A percentile compares a stretch with the other conserved stretches of the same genome.
Conservation (phyloP, 2,797 vertebrate genomes). For the Sebastes aleutianus region DNA sequence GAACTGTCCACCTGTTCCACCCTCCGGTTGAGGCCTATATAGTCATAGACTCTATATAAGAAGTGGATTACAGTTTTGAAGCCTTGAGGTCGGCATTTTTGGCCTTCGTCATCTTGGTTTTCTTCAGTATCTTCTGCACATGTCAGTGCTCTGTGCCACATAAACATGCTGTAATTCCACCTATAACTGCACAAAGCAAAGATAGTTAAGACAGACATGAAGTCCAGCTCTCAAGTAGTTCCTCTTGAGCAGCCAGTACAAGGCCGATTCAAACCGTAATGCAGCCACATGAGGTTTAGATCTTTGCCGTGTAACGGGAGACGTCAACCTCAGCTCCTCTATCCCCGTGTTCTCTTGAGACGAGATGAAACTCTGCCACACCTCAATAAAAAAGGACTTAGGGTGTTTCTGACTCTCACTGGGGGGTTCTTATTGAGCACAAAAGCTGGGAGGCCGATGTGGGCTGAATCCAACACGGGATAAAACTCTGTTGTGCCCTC, state of each 20-base stretch:
- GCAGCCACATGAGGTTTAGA: not conserved
- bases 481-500: slow-evolving; percentile 42
- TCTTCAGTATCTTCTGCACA: not conserved
- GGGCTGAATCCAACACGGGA: slow-evolving; percentile 24
- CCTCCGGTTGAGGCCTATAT: not conserved
- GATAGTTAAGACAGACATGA: not conserved
- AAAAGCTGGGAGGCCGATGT: slow-evolving; percentile 20
- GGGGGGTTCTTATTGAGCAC: slow-evolving; percentile 18
- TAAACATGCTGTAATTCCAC: not conserved
- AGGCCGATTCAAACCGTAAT: not conserved
- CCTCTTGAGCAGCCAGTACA: not conserved
- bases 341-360: not conserved
- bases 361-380: slow-evolving; percentile 9
- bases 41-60: not conserved
- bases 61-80: not conserved
- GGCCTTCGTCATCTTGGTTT: not conserved
- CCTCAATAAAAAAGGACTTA: slow-evolving; percentile 18
- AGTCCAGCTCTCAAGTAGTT: not conserved
- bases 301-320: not conserved
- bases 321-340: not conserved
- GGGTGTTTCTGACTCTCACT: slow-evolving; percentile 19
- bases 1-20: not conserved
- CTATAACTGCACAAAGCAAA: not conserved
- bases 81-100: not conserved
- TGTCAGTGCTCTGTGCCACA: not conserved